These are phyloP conservation scores for Ormyrus pomaceus DNA, from an alignment of 2,888 invertebrate species.

Conservation along the genomic window DNA sequence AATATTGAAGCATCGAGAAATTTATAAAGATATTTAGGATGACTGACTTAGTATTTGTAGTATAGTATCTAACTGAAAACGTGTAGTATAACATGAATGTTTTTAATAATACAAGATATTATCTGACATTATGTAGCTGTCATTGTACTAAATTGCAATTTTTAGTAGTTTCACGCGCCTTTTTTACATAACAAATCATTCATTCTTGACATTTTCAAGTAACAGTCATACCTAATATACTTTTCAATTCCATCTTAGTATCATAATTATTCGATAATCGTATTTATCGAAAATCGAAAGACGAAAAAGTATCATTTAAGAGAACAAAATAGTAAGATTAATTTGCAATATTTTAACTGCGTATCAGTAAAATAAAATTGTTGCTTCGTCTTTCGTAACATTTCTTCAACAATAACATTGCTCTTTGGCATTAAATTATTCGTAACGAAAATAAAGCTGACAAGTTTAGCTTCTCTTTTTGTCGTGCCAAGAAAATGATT, in stretches of 20 bases:
- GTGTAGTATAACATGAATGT: constrained; percentile 35
- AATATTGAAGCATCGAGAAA: constrained; percentile 39
- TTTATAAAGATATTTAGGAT: constrained; percentile 30
- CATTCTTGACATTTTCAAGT: constrained; percentile 45
- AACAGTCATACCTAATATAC: constrained; percentile 48
- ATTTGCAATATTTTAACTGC: constrained; percentile 32
- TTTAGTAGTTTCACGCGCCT: constrained; percentile 31
- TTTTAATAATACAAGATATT: constrained; percentile 15
- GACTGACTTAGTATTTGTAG: constrained; percentile 18
- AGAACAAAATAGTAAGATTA: constrained; percentile 32
- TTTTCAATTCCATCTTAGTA: constrained; percentile 54
- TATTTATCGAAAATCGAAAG: constrained; percentile 39
- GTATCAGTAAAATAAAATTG: constrained; percentile 42
- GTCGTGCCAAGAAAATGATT: constrained; percentile 42
- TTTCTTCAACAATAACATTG: constrained; percentile 51
- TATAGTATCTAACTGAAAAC: constrained; percentile 44
- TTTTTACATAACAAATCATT: constrained; percentile 48
- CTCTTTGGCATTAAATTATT: constrained; percentile 50
- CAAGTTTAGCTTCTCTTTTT: constrained; percentile 35
- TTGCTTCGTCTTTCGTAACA: constrained; percentile 15
- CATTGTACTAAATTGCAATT: constrained; percentile 26
- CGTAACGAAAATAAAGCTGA: constrained; percentile 38
- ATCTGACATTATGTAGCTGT: constrained; percentile 32
- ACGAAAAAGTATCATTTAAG: constrained; percentile 34
- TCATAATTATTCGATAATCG: constrained; percentile 42